phyloP scores from a whole-genome alignment of 2,888 invertebrate species.

The Tenthredo scrophulariae region DNA sequence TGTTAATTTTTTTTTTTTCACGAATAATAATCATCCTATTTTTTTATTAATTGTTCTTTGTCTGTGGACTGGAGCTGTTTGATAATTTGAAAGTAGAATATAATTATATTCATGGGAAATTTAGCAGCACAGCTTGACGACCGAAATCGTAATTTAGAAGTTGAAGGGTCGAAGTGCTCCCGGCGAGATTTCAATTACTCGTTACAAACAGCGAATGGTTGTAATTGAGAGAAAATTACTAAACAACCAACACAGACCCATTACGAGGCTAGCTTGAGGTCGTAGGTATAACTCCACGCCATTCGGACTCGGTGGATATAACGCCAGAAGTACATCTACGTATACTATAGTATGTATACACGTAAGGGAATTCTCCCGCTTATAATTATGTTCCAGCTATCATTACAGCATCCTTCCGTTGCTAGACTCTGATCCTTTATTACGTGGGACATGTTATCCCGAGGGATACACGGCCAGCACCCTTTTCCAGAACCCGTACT shows the following conservation, averaged over 20 bases:
- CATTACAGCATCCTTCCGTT: constrained; percentile 48
- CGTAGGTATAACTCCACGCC: constrained; percentile 1
- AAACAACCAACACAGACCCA: constrained; percentile 37
- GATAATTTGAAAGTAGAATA: background rate
- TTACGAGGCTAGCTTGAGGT: constrained; percentile 38
- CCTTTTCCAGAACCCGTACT: constrained; percentile 17
- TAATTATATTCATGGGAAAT: constrained; percentile 46
- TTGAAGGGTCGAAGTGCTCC: constrained; percentile 47
- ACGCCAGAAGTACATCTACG: background rate
- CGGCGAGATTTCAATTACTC: constrained; percentile 50
- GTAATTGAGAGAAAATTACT: constrained; percentile 49
- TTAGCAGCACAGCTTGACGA: constrained; percentile 41
- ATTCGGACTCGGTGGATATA: constrained; percentile 14
- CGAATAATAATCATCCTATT: background rate
- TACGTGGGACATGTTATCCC: constrained; percentile 50
- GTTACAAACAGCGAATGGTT: constrained; percentile 45
- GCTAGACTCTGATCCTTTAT: constrained; percentile 45
- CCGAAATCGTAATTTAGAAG: constrained; percentile 40
- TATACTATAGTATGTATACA: constrained; percentile 1
- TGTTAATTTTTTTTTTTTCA: background rate
- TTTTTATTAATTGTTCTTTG: background rate
- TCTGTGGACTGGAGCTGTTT: background rate
- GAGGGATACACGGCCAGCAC: constrained; percentile 48
- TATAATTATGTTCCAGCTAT: constrained; percentile 50
- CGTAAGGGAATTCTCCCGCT: constrained; percentile 41